Evolutionary conservation across 2,888 invertebrate genomes (phyloP).

Genomic region (Argyra leucocephala): DNA sequence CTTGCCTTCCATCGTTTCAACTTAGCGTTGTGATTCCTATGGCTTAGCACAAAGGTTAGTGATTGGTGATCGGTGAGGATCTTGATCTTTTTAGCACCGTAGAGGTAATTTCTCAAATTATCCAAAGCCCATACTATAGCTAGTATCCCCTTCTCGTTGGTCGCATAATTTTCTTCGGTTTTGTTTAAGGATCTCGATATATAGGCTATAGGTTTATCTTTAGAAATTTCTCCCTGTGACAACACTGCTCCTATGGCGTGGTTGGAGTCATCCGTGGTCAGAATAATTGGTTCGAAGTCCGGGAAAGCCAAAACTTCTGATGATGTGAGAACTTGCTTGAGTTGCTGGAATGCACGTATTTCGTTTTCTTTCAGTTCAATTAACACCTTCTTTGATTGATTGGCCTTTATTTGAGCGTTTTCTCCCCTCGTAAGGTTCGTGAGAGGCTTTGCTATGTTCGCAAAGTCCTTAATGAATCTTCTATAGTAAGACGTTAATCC

Average conservation of each 20-base stretch:
- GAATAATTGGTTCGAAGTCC: constrained; percentile 14
- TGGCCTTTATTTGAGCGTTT: too few species aligned
- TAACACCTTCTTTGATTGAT: too few species aligned
- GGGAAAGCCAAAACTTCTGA: not conserved
- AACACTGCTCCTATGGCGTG: constrained; percentile 17
- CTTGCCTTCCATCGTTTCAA: too few species aligned
- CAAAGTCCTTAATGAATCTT: too few species aligned
- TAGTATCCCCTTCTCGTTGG: constrained; percentile 19
- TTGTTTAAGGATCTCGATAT: constrained; percentile 14
- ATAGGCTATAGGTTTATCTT: constrained; percentile 11
- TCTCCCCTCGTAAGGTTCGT: too few species aligned
- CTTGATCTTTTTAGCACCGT: constrained; percentile 15
- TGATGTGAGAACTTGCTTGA: too few species aligned
- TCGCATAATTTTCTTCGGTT: constrained; percentile 22
- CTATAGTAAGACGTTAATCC: too few species aligned
- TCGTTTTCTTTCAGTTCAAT: too few species aligned
- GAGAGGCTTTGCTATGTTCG: too few species aligned
- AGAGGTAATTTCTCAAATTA: constrained; percentile 13
- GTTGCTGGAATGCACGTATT: too few species aligned
- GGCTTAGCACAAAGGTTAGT: constrained; percentile 15
- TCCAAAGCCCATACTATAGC: constrained; percentile 18
- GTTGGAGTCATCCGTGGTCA: constrained; percentile 17
- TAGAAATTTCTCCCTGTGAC: constrained; percentile 13
- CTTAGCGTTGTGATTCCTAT: too few species aligned
- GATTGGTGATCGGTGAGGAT: constrained; percentile 16